Conservation (phyloP, 2,888 invertebrate species). For the Luperina nickerlii region DNA sequence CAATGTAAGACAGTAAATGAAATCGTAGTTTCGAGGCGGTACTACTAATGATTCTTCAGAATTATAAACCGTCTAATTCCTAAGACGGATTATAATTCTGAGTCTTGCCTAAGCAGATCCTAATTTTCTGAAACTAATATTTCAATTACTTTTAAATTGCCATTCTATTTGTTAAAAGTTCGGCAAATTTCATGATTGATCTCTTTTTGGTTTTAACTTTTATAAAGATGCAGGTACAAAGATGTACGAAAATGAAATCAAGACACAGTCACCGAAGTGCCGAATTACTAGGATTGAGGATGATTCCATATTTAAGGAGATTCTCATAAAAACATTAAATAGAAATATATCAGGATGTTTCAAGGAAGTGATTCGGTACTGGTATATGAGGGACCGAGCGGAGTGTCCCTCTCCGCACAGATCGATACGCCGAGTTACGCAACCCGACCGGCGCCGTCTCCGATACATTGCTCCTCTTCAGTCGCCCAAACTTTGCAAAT, state of each 20-base stretch:
- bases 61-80: background rate
- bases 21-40: background rate
- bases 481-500: constrained; percentile 51
- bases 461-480: constrained; percentile 71
- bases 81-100: too few relatives aligned
- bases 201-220: background rate
- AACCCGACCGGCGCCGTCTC: constrained; percentile 85
- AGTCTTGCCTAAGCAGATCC: background rate
- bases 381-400: constrained; percentile 77
- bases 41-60: background rate
- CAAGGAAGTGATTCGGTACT: constrained; percentile 72
- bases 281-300: background rate
- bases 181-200: background rate
- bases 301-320: background rate
- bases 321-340: constrained; percentile 21
- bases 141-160: background rate
- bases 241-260: background rate
- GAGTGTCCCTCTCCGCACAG: constrained; percentile 83
- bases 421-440: constrained; percentile 89
- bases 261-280: background rate
- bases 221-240: background rate
- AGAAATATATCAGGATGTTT: constrained; percentile 58
- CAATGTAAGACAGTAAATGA: background rate
- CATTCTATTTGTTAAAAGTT: background rate
- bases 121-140: background rate